Base-by-base conservation (phyloP, 2,113 vertebrate species). In the Acrocephalus kingi region DNA sequence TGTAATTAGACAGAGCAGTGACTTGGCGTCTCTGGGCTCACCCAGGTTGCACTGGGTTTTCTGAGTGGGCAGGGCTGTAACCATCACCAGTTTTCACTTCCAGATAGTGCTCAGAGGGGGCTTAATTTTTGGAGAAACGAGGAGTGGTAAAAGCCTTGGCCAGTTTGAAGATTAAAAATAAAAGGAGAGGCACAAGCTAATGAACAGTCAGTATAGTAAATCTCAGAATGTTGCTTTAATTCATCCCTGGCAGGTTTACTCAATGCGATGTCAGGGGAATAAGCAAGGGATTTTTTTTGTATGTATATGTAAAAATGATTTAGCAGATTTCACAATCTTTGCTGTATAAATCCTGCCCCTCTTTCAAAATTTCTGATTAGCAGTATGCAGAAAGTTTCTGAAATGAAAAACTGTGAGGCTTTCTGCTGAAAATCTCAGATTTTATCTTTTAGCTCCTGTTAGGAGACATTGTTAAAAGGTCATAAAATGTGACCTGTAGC, bases 1-100 rank as follows among this genome's bases (percentile, higher is more conserved):
- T 95, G 90, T 97, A 97, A 97, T 97, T 97, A 97, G 96, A 35
- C 74, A 87, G 82, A 95, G 94, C 92, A 84, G 92, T 96, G 96
- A 95, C 84, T 96, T 96, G 91, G 94, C 73, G 4, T 92, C 97
- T 95, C 93, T 81, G 82, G 80, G 90, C 94, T 97, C 96, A 96
- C 80, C 91, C 84, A 58, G 25, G 80, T 55, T 96, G 90, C 39
- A 2, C 46, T 75, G 94, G 80, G 68, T 81, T 84, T 96, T 87
- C 51, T 48, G 85, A 56, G 72, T 75, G 54, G 80, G 89, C 73
- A 87, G 85, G 76, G 37, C 71, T 62, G 62, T 85, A 80, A 62
- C 83, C 93, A 77, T 78, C 80, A 45, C 83, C 89, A 54, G 55
- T 91, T 95, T 84, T 87, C 80, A 73, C 67, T 73, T 85, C 89